Percentiles rank a stretch among this genome's conserved stretches.
These are phyloP conservation scores for Microtus oregoni DNA, from an alignment of 2,113 vertebrate species.

Conservation along the genomic window DNA sequence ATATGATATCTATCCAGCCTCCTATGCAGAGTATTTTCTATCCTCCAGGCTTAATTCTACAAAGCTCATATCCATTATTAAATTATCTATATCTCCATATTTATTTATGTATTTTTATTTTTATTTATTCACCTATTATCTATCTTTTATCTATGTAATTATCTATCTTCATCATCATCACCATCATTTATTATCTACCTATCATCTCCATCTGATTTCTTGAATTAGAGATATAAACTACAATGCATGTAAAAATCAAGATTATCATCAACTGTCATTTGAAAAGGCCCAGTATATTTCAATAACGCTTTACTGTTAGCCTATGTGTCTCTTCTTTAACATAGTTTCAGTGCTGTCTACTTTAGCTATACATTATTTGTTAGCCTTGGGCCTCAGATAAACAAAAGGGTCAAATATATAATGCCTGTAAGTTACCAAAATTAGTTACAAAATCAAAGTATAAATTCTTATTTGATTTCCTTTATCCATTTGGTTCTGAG, in stretches of 20 bases:
- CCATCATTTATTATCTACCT: too few relatives aligned
- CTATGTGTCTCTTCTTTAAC: background rate
- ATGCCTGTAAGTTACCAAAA: background rate
- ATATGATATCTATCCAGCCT: background rate
- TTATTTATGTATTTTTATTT: too few relatives aligned
- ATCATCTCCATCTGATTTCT: background rate
- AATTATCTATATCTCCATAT: background rate
- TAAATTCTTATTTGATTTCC: background rate
- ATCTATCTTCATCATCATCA: too few relatives aligned
- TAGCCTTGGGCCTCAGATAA: background rate
- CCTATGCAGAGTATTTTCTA: background rate
- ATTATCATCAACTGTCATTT: conserved; percentile 6
- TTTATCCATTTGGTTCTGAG: background rate
- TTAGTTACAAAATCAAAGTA: background rate
- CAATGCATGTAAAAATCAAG: background rate
- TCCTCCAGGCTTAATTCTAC: background rate
- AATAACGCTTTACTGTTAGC: background rate
- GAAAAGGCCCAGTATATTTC: background rate
- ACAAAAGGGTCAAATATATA: background rate
- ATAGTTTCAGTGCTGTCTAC: background rate
- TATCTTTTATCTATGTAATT: background rate
- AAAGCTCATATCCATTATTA: background rate
- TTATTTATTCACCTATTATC: background rate
- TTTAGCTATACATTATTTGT: background rate
- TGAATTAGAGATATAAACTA: background rate